Evolutionary conservation across 2,113 vertebrate genomes (phyloP), one percentile per base, ranked within the genome.

Genomic region (Catharus minimus): DNA sequence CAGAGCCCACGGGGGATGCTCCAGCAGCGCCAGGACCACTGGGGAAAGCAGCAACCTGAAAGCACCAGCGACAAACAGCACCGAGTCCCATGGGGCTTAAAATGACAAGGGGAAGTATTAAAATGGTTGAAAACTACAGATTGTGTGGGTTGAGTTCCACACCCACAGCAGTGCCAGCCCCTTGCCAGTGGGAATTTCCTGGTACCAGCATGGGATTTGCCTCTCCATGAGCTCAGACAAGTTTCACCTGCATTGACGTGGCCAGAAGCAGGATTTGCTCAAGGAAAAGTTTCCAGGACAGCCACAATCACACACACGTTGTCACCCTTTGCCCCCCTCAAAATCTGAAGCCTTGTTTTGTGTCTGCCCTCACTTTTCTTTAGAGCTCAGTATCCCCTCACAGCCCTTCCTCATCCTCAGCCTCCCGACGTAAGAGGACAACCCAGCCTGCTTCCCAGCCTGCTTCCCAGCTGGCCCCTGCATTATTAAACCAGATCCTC

Each of bases 401-500:
- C 3, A 50, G 38, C 17, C 55, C 10, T 65, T 56, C 58, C 46
- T 65, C 73, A 66, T 4, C 33, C 56, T 7, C 41, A 44, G 32
- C 47, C 36, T 66, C 55, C 41, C 2, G 2, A 10, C 0, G 2
- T 2, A 1, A 43, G 21, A 76, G 72, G 62, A 76, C 82, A 60
- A n/a, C 11, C 38, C 62, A 52, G 53, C 62, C 49, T 62, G 74
- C 39, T 30, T 75, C 64, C 49, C 47, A 62, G 56, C 47, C 55
- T 64, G 58, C 61, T 22, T 90, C 82, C 82, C 82, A 77, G 65
- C 75, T 83, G 82, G 52, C 57, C 60, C 15, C 57, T 89, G 83
- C 84, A 84, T 92, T 87, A 92, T 93, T 89, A 44, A 94, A 72
- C 44, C 84, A 86, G 57, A 26, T 36, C 58, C 26, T 36, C 50